Evolutionary conservation across 2,113 vertebrate species (phyloP).

Genomic region (Periophthalmodon schlosseri): DNA sequence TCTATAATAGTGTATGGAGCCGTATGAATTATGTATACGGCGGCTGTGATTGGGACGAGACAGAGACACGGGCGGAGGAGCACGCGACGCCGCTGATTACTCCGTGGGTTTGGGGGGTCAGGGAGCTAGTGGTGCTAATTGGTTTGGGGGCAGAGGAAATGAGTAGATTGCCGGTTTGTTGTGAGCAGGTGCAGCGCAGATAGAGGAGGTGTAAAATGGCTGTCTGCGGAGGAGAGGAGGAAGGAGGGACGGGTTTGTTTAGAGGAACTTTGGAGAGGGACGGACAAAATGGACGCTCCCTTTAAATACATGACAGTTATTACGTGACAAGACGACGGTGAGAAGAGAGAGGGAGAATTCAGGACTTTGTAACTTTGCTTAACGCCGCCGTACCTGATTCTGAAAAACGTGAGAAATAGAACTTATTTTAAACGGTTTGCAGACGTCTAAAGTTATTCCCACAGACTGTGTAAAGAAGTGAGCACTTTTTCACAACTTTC

Average conservation of each 20-base stretch:
- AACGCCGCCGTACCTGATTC: too few species aligned
- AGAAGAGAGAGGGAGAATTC: not conserved
- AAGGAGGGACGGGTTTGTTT: not conserved
- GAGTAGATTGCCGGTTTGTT: constrained; percentile 80
- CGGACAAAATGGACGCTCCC: constrained; percentile 16
- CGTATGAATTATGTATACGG: constrained; percentile 82
- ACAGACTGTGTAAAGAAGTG: too few species aligned
- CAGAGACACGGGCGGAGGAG: constrained; percentile 39
- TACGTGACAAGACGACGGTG: not conserved
- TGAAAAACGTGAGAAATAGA: too few species aligned
- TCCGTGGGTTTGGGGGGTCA: constrained; percentile 69
- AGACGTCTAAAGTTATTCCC: too few species aligned
- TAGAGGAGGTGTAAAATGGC: constrained; percentile 54
- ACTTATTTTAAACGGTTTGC: too few species aligned
- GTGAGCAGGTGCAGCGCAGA: constrained; percentile 69
- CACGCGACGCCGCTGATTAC: constrained; percentile 68
- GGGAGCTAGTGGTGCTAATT: constrained; percentile 74
- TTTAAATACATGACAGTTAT: constrained; percentile 20
- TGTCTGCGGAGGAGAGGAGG: constrained; percentile 36
- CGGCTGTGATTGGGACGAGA: constrained; percentile 75
- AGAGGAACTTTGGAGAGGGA: constrained; percentile 31
- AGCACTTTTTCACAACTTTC: too few species aligned
- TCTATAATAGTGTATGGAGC: constrained; percentile 74
- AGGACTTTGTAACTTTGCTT: not conserved
- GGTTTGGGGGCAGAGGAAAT: constrained; percentile 78